Evolutionary conservation across 2,888 invertebrate genomes (phyloP), one percentile per base, ranked within the genome.

Genomic region (Eupeodes luniger): DNA sequence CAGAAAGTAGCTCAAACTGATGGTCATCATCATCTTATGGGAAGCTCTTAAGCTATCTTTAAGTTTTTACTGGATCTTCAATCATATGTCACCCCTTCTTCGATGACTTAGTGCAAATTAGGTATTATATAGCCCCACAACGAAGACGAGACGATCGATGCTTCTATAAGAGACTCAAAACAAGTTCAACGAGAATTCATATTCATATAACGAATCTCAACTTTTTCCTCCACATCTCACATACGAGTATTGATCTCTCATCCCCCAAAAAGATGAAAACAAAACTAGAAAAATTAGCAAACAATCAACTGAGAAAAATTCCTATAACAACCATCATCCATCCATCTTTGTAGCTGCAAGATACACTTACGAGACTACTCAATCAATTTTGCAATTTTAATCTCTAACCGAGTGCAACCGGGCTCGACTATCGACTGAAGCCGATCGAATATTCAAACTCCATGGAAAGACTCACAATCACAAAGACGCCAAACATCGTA

Each of bases 381-480:
- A 88, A 88, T 88, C 87, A 87, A 81, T 84, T 87, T 87, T 80
- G 87, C 87, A 84, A 84, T 87, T 80, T 87, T 80, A 88, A 85
- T 88, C 78, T 88, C 74, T 75, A 81, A 67, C 61, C 84, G 85
- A 81, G 64, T 85, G 88, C 88, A 85, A 81, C 77, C 51, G 84
- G 72, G 87, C 69, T 66, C 84, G 75, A 53, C 83, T 75, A 77
- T 74, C 81, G 19, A 36, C 62, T 44, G 76, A 3, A 44, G 40
- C 34, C 53, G 77, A 81, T 81, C 81, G 74, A 78, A 77, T 1
- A 27, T 27, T 1, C 75, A 12, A 80, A 77, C 66, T 77, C 81
- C 81, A 82, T 78, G 77, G 27, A 27, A 27, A 27, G 27, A 27
- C 27, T 27, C 27, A 27, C 1, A 55, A 76, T 62, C 1, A 19